Evolutionary conservation across 2,797 vertebrate species (phyloP).

Genomic region (Pogonophryne albipinna): DNA sequence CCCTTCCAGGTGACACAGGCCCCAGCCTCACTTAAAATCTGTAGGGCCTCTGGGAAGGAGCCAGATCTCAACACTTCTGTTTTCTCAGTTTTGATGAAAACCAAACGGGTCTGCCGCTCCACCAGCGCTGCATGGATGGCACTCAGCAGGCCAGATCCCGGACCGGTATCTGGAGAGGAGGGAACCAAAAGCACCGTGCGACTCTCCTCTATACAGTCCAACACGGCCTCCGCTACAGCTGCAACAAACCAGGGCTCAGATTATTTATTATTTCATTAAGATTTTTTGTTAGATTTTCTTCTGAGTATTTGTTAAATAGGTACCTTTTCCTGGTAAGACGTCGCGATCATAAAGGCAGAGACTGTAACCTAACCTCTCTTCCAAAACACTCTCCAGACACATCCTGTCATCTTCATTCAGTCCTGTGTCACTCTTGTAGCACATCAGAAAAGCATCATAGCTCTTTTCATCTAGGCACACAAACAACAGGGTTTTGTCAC

Average conservation of each 20-base stretch:
- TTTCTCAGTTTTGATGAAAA: slow-evolving; percentile 86
- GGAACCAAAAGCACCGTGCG: slow-evolving; percentile 89
- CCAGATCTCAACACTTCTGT: background rate
- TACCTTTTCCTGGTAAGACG: slow-evolving; percentile 88
- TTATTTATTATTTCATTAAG: background rate
- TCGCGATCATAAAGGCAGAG: slow-evolving; percentile 92
- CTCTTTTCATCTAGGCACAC: slow-evolving; percentile 72
- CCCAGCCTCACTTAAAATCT: slow-evolving; percentile 84
- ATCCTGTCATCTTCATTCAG: slow-evolving; percentile 76
- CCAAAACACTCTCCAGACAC: slow-evolving; percentile 83
- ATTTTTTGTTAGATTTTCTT: background rate
- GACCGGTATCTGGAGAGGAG: slow-evolving; percentile 72
- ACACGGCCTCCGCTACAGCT: slow-evolving; percentile 88
- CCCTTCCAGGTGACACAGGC: slow-evolving; percentile 88
- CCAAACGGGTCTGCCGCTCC: slow-evolving; percentile 88
- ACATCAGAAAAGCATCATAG: slow-evolving; percentile 78
- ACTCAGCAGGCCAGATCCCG: slow-evolving; percentile 82
- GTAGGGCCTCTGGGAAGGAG: slow-evolving; percentile 84
- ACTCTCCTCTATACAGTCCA: slow-evolving; percentile 87
- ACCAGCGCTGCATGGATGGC: slow-evolving; percentile 90
- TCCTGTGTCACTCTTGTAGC: slow-evolving; percentile 63
- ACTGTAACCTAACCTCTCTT: slow-evolving; percentile 88
- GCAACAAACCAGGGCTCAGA: slow-evolving; percentile 41
- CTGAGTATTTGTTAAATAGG: slow-evolving; percentile 15
- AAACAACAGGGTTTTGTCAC: slow-evolving; percentile 10